A percentile compares a stretch with the other conserved stretches of the same genome.
phyloP scores from a whole-genome alignment of 2,797 vertebrate genomes.

The Dermochelys coriacea region DNA sequence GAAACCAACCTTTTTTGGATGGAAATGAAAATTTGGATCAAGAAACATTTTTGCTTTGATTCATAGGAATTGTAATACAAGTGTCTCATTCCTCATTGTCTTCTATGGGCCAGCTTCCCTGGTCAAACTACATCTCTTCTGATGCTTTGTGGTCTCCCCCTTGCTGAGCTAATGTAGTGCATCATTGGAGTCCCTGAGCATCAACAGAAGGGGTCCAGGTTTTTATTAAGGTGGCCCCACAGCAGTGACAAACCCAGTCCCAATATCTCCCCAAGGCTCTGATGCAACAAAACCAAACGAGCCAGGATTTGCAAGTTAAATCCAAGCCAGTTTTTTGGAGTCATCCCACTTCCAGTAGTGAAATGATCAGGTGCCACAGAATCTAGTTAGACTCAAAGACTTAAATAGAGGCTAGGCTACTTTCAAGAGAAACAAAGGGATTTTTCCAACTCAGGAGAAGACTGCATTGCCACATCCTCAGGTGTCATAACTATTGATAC shows the following conservation, averaged over 20 bases:
- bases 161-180: background rate
- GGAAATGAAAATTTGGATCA: background rate
- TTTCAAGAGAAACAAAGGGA: background rate
- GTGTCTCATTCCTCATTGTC: background rate
- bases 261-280: slow-evolving; percentile 26
- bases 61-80: background rate
- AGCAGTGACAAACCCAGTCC: slow-evolving; percentile 18
- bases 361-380: background rate
- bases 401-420: background rate
- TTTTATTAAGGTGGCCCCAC: background rate
- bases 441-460: background rate
- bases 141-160: background rate
- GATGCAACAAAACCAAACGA: slow-evolving; percentile 46
- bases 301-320: slow-evolving; percentile 49
- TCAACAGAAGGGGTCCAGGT: background rate
- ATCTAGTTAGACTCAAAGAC: background rate
- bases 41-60: background rate
- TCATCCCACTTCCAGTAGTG: accelerated
- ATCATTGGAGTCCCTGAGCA: background rate
- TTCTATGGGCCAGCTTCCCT: background rate
- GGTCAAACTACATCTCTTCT: background rate
- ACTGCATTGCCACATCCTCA: background rate
- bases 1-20: background rate
- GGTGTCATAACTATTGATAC: background rate
- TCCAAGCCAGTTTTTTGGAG: background rate